Evolutionary conservation across 2,113 vertebrate genomes (phyloP).

Genomic region (Sinocyclocheilus maitianheensis): DNA sequence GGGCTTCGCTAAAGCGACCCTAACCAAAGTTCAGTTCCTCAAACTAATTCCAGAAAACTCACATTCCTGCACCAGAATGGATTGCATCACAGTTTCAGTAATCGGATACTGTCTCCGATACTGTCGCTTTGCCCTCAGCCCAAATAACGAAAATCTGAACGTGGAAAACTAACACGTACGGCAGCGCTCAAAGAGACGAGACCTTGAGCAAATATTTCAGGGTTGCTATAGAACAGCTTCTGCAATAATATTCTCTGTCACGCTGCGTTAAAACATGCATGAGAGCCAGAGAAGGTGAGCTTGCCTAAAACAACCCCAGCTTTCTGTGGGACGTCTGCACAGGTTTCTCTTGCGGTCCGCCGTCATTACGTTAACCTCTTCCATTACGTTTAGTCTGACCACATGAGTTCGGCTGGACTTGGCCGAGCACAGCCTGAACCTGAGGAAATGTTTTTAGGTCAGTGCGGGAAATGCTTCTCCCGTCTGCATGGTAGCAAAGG

Average conservation of each 20-base stretch:
- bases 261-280: background rate
- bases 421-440: no score
- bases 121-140: background rate
- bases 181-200: background rate
- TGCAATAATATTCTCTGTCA: slow-evolving; percentile 44
- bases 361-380: background rate
- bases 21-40: background rate
- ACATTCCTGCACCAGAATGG: background rate
- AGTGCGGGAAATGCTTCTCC: slow-evolving; percentile 44
- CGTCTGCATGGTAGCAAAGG: slow-evolving; percentile 39
- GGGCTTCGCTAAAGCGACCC: background rate
- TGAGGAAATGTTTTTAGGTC: slow-evolving; percentile 35
- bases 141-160: background rate
- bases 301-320: background rate
- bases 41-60: background rate
- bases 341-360: background rate
- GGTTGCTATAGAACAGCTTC: slow-evolving; percentile 36
- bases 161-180: background rate
- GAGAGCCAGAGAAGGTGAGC: background rate
- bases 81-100: slow-evolving; percentile 30
- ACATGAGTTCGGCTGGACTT: background rate
- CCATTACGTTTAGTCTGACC: slow-evolving; percentile 35
- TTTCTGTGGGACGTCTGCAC: background rate
- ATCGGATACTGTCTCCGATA: background rate
- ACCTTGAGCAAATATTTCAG: slow-evolving; percentile 33